Conservation (phyloP, 2,797 vertebrate species). For the Eospalax fontanierii region DNA sequence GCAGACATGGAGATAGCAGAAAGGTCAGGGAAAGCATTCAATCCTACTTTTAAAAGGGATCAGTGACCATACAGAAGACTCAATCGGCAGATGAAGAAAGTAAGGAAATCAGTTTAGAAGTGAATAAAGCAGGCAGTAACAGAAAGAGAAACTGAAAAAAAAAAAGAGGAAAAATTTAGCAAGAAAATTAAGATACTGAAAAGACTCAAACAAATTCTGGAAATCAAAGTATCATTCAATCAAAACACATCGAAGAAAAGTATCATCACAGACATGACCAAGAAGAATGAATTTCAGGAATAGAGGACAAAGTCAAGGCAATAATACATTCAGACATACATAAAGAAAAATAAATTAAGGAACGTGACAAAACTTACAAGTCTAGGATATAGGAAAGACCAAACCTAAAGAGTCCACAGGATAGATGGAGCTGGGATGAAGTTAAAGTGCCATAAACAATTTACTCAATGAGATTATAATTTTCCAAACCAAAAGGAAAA, state of each 20-base stretch:
- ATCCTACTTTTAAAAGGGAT: neutral
- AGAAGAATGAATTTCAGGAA: neutral
- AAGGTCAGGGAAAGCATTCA: neutral
- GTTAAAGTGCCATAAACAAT: too few relatives aligned
- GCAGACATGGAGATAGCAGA: neutral
- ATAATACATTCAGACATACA: too few relatives aligned
- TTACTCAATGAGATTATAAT: too few relatives aligned
- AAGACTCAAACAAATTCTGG: neutral
- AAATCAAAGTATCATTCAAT: neutral
- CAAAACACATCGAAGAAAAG: neutral
- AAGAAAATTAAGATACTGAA: neutral
- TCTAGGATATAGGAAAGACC: too few relatives aligned
- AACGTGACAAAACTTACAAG: too few relatives aligned
- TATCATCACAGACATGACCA: neutral
- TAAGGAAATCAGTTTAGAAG: neutral
- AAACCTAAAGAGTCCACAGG: too few relatives aligned
- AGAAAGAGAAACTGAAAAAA: too few relatives aligned
- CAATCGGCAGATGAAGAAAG: neutral
- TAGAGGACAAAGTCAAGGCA: too few relatives aligned
- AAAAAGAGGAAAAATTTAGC: neutral
- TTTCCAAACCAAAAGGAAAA: too few relatives aligned
- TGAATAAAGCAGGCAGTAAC: neutral
- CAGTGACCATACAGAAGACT: neutral
- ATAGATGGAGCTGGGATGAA: too few relatives aligned
- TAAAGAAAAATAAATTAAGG: too few relatives aligned